A percentile compares a stretch with the other conserved stretches of the same genome.
Evolutionary conservation across 2,113 vertebrate species (phyloP).

Genomic region (Prietella phreatophila): DNA sequence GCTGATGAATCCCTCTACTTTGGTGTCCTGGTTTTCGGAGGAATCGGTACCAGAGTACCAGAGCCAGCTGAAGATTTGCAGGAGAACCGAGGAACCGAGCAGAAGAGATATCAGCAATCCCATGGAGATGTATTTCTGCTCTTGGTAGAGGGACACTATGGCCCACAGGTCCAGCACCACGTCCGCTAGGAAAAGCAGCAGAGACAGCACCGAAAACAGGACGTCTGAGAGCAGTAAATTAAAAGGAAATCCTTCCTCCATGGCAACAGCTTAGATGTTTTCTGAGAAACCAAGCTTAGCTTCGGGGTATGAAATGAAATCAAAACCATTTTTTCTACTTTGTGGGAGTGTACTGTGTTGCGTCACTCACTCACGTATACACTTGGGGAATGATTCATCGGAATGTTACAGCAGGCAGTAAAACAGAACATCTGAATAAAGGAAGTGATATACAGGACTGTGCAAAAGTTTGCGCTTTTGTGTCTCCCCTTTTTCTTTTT

Average conservation of each 20-base stretch:
- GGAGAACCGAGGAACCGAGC: conserved; percentile 56
- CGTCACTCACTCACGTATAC: not conserved
- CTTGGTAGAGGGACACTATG: conserved; percentile 55
- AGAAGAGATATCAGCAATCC: conserved; percentile 59
- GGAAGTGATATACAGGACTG: not conserved
- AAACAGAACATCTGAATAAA: not conserved
- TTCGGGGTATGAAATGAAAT: not conserved
- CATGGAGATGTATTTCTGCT: conserved; percentile 49
- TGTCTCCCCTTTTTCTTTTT: too few species aligned
- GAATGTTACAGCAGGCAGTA: not conserved
- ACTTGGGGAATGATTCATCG: not conserved
- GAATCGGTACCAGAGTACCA: conserved; percentile 62
- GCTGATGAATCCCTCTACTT: not conserved
- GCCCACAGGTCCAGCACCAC: conserved; percentile 54
- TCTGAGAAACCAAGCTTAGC: too few species aligned
- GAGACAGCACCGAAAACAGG: conserved; percentile 43
- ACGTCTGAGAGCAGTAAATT: conserved; percentile 29
- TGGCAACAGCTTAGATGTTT: not conserved
- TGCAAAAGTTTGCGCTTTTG: too few species aligned
- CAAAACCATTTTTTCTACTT: not conserved
- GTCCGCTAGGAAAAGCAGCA: conserved; percentile 50
- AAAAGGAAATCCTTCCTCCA: conserved; percentile 42
- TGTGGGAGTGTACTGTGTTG: not conserved
- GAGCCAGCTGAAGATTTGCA: conserved; percentile 75
- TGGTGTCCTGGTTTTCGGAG: conserved; percentile 26